Base-by-base conservation (phyloP, 2,888 invertebrate species). In the Peribatodes rhomboidaria region DNA sequence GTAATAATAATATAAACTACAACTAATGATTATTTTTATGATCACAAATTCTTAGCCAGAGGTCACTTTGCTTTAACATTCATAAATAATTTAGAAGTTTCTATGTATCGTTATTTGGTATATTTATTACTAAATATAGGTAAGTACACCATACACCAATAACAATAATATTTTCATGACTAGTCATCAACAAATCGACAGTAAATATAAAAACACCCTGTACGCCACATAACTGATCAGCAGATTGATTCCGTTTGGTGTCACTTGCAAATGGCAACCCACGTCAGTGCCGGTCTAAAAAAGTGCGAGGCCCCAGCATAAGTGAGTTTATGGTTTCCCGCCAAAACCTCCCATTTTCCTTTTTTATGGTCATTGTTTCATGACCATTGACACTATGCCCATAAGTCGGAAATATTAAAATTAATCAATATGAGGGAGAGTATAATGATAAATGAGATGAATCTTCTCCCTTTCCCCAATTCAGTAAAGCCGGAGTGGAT, bases 1-100 rank as follows among this genome's bases (percentile, higher is more conserved):
- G 42, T 33, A 39, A 4, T 53, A 47, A 9, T 27, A 27, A 27
- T 27, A 27, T 4, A 27, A 27, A 27, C 3, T 27, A 61, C 18
- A 54, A 27, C 33, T 55, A 35, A 49, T 39, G 61, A 46, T 54
- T 54, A 22, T 14, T 61, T 47, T 2, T 56, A 61, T 44, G 37
- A 57, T 59, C 47, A 64, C 58, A 54, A 63, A 52, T 47, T 41
- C 41, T 59, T 49, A 60, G 60, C 46, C 60, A 41, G 60, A 41
- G 27, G 41, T 65, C 65, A 65, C 59, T 65, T 65, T 56, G 16
- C 41, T 64, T 54, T 64, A 59, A 59, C n/a, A 64, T 55, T 59
- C 49, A 42, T 58, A 50, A 39, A 39, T 14, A 4, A 52, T 16
- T 52, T 39, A 39, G 31, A 52, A 61, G 65, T 65, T 65, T 65